These are phyloP conservation scores for Neoaliturus tenellus DNA, from an alignment of 2,888 invertebrate genomes.

Conservation along the genomic window DNA sequence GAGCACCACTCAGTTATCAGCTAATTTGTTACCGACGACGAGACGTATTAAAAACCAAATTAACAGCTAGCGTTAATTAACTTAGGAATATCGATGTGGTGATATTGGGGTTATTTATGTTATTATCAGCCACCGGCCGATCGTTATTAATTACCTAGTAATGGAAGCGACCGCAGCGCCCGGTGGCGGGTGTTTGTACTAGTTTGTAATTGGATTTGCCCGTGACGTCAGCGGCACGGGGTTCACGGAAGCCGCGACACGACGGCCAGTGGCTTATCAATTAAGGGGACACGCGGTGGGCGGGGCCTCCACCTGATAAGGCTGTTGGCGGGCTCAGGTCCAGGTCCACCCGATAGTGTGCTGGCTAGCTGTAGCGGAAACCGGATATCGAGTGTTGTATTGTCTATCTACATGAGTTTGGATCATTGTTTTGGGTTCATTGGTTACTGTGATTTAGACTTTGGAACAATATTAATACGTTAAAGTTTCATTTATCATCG, in stretches of 20 bases:
- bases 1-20: constrained; percentile 6
- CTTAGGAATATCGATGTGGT: constrained; percentile 57
- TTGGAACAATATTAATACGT: too few relatives aligned
- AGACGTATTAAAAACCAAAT: constrained; percentile 55
- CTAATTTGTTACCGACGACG: constrained; percentile 36
- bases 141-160: constrained; percentile 52
- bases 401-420: too few relatives aligned
- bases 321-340: too few relatives aligned
- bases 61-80: constrained; percentile 59
- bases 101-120: constrained; percentile 58
- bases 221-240: neutral
- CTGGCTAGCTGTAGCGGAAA: too few relatives aligned
- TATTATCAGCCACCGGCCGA: constrained; percentile 43
- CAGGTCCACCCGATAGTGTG: neutral
- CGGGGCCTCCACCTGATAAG: neutral
- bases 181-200: neutral
- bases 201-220: constrained; percentile 31
- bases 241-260: neutral
- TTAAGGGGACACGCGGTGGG: neutral
- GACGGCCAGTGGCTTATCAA: neutral
- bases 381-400: neutral
- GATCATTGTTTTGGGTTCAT: too few relatives aligned
- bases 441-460: too few relatives aligned
- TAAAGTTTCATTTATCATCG: too few relatives aligned
- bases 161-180: constrained; percentile 11